Evolutionary conservation across 2,113 vertebrate species (phyloP), one percentile per base, ranked within the genome.

Genomic region (Mus pahari): DNA sequence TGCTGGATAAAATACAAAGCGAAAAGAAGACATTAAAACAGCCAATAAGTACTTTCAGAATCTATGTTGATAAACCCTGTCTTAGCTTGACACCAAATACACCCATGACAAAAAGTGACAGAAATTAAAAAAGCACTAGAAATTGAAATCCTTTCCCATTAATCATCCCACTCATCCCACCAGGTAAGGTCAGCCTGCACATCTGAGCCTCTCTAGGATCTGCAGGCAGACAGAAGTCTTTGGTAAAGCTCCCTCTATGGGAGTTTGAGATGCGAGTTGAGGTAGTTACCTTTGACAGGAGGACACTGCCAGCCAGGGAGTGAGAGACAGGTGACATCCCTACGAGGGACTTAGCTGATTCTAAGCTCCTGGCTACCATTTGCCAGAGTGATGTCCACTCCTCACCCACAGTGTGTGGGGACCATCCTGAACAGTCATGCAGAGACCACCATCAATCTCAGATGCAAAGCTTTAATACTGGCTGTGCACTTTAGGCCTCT

Each of bases 1-100:
- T 93, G 5, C 53, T 82, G 71, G 24, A 53, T 91, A 92, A 96
- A 94, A 95, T 16, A 79, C 53, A 75, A 90, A 39, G 71, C 74
- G 42, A 73, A 81, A 91, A 92, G 48, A 68, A 89, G 55, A 97
- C 96, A 95, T 92, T 45, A 55, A 96, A 96, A 55, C 53, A 96
- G 36, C 26, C 70, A 88, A 28, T 89, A 39, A 70, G 24, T 70
- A 53, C 79, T 39, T 16, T 71, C 48, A 71, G n/a, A 92, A 92
- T 89, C 89, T 53, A 79, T 45, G 77, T 79, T 48, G 39, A 58
- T 14, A 26, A 94, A 24, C 39, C 53, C 73, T 68, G 42, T 45
- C 50, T 9, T 60, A 68, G 33, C 39, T 24, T 60, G 86, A 42
- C 7, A 89, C 12, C 71, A 91, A 93, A 91, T 60, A 86, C 26